phyloP scores from a whole-genome alignment of 2,888 invertebrate species.

The Dioctria linearis region DNA sequence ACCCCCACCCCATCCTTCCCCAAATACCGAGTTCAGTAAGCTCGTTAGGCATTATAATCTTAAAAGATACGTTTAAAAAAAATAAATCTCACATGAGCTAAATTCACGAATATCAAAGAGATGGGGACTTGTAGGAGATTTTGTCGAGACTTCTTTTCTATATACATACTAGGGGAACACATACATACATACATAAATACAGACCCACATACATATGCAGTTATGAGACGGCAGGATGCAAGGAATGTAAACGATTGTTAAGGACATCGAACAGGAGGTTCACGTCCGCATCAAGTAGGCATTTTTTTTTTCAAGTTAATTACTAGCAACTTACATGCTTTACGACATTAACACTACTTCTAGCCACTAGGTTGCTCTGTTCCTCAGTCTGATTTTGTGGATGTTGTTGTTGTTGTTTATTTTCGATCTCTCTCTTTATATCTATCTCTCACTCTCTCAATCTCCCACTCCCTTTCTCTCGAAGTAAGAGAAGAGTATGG shows the following conservation, averaged over 20 bases:
- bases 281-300: not conserved
- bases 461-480: too few relatives aligned
- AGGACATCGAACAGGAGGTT: conserved; percentile 1
- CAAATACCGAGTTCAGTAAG: conserved; percentile 38
- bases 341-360: not conserved
- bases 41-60: conserved; percentile 34
- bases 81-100: conserved; percentile 41
- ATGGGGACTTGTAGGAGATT: too few relatives aligned
- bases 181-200: too few relatives aligned
- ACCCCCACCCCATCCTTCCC: not conserved
- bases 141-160: too few relatives aligned
- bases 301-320: not conserved
- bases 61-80: conserved; percentile 29
- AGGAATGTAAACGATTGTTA: conserved; percentile 1
- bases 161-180: too few relatives aligned
- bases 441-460: too few relatives aligned
- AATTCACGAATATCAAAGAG: conserved; percentile 35
- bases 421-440: too few relatives aligned
- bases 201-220: too few relatives aligned
- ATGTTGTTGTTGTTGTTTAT: too few relatives aligned
- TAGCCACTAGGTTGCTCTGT: not conserved
- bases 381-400: not conserved
- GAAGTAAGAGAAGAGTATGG: too few relatives aligned
- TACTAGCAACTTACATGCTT: not conserved
- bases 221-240: not conserved